phyloP scores from a whole-genome alignment of 2,113 vertebrate genomes.

The Brienomyrus longianalis region DNA sequence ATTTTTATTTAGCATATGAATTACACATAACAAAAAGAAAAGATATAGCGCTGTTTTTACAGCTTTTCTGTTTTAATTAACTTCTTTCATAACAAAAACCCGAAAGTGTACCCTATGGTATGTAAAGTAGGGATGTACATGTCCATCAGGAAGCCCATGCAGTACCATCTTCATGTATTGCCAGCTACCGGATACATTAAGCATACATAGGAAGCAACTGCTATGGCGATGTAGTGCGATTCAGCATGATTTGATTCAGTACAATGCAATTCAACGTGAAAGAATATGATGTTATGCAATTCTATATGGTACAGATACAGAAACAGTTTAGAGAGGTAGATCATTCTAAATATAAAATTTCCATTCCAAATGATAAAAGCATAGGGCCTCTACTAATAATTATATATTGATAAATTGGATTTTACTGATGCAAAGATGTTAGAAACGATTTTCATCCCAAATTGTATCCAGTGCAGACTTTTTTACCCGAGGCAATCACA shows the following conservation, averaged over 20 bases:
- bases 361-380: neutral
- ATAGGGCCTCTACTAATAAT: neutral
- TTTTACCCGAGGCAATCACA: neutral
- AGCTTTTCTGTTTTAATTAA: neutral
- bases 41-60: neutral
- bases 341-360: neutral
- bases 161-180: neutral
- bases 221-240: neutral
- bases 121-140: neutral
- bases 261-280: neutral
- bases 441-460: neutral
- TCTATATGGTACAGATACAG: neutral
- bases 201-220: neutral
- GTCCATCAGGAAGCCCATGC: neutral
- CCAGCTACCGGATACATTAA: neutral
- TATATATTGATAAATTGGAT: neutral
- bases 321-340: neutral
- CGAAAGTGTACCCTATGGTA: neutral
- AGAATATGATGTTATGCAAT: neutral
- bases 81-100: neutral
- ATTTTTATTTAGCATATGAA: neutral
- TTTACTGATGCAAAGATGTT: neutral
- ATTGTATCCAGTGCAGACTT: neutral
- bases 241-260: neutral
- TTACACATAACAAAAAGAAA: neutral